Evolutionary conservation across 2,888 invertebrate species (phyloP).

Genomic region (Tipula helvola): DNA sequence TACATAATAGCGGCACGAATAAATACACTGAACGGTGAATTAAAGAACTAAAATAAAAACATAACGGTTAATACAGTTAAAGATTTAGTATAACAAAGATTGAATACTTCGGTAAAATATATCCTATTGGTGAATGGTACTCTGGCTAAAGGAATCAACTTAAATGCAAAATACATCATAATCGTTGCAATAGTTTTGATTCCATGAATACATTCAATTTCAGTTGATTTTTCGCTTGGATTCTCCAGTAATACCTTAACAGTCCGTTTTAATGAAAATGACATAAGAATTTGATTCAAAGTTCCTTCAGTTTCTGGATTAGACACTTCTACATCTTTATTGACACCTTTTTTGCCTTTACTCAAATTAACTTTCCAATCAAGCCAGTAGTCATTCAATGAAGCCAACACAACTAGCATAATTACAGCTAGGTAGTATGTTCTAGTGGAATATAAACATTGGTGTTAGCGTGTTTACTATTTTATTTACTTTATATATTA

Average conservation of each 20-base stretch:
- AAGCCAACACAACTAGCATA: constrained; percentile 36
- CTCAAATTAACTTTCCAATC: constrained; percentile 9
- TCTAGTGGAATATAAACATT: constrained; percentile 23
- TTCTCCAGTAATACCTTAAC: constrained; percentile 40
- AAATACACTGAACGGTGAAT: constrained; percentile 45
- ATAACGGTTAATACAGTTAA: neutral
- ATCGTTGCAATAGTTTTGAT: constrained; percentile 52
- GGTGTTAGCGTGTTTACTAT: neutral
- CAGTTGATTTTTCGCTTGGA: constrained; percentile 39
- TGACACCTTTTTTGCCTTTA: constrained; percentile 23
- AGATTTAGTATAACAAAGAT: neutral
- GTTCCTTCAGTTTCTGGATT: neutral
- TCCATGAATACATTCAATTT: constrained; percentile 56
- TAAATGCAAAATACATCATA: constrained; percentile 50
- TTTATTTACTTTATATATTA: constrained; percentile 24
- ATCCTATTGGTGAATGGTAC: constrained; percentile 51
- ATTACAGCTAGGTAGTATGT: constrained; percentile 36
- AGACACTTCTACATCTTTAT: constrained; percentile 20
- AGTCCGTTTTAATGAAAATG: constrained; percentile 56
- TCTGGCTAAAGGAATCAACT: constrained; percentile 48
- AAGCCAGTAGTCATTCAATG: constrained; percentile 35
- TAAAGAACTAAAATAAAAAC: constrained; percentile 36
- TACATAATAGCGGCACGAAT: constrained; percentile 50
- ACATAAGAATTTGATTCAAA: constrained; percentile 29
- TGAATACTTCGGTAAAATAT: constrained; percentile 43